phyloP scores from a whole-genome alignment of 2,113 vertebrate species.

The Lepisosteus osseus region DNA sequence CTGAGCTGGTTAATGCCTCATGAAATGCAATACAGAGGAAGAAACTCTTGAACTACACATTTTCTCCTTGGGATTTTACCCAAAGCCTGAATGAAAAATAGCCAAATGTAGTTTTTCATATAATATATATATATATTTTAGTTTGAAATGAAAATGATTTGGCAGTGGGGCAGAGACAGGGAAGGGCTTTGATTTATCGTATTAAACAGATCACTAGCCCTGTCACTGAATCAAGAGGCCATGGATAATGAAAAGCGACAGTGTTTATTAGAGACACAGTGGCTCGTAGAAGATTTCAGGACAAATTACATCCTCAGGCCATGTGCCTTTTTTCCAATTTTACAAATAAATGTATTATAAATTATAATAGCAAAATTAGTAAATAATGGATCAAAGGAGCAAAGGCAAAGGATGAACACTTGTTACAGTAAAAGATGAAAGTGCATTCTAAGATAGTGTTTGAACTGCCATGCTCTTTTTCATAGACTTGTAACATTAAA shows the following conservation, averaged over 20 bases:
- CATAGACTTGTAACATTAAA: too few relatives aligned
- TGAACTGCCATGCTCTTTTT: too few relatives aligned
- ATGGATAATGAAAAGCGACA: conserved; percentile 39
- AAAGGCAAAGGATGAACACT: too few relatives aligned
- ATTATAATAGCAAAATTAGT: too few relatives aligned
- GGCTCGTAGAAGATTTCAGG: conserved; percentile 42
- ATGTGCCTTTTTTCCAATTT: conserved; percentile 17
- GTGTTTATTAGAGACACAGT: conserved; percentile 44
- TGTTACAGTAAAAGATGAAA: too few relatives aligned
- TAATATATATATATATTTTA: not conserved
- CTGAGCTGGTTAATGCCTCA: too few relatives aligned
- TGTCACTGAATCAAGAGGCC: conserved; percentile 29
- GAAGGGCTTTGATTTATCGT: conserved; percentile 46
- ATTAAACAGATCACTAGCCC: conserved; percentile 56
- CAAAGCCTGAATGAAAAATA: not conserved
- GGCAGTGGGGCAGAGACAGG: conserved; percentile 25
- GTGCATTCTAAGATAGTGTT: too few relatives aligned
- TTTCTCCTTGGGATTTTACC: too few relatives aligned
- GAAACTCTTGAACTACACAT: too few relatives aligned
- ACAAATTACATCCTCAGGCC: conserved; percentile 38
- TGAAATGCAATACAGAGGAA: too few relatives aligned
- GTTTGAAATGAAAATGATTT: conserved; percentile 25
- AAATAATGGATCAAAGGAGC: too few relatives aligned
- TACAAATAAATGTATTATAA: too few relatives aligned
- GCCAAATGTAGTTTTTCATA: not conserved